Conservation (phyloP, 2,797 vertebrate species). For the Remorina albescens region DNA sequence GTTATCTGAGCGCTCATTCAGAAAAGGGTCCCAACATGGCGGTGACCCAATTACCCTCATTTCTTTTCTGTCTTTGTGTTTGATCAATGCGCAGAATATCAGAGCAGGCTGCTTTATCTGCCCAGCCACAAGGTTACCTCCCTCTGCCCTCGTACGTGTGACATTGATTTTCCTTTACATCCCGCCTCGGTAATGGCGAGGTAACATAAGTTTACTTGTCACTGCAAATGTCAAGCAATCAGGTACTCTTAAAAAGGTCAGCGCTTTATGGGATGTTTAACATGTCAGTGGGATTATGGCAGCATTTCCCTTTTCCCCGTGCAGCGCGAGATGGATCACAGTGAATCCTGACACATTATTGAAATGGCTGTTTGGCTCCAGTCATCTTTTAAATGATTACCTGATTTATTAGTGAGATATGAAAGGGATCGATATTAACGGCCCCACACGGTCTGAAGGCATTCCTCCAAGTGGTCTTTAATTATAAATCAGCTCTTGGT, state of each 20-base stretch:
- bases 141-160: slow-evolving; percentile 29
- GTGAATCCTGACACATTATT: slow-evolving; percentile 31
- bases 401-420: too few species aligned
- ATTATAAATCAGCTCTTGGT: too few species aligned
- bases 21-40: not conserved
- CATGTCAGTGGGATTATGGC: slow-evolving; percentile 64
- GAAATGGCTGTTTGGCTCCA: slow-evolving; percentile 24
- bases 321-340: slow-evolving; percentile 21
- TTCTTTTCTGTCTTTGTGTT: slow-evolving; percentile 11
- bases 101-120: slow-evolving; percentile 20
- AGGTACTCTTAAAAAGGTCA: slow-evolving; percentile 74
- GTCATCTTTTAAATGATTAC: too few species aligned
- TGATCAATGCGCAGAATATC: slow-evolving; percentile 6
- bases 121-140: slow-evolving; percentile 25
- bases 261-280: slow-evolving; percentile 77
- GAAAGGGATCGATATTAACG: too few species aligned
- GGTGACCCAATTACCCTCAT: not conserved
- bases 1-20: not conserved
- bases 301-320: slow-evolving; percentile 59
- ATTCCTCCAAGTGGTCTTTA: too few species aligned
- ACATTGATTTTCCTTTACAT: slow-evolving; percentile 75
- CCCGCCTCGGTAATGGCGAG: slow-evolving; percentile 22
- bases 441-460: too few species aligned
- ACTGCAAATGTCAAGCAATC: slow-evolving; percentile 80
- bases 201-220: slow-evolving; percentile 71